These are phyloP conservation scores for Manis javanica DNA, from an alignment of 2,797 vertebrate species.

Conservation along the genomic window DNA sequence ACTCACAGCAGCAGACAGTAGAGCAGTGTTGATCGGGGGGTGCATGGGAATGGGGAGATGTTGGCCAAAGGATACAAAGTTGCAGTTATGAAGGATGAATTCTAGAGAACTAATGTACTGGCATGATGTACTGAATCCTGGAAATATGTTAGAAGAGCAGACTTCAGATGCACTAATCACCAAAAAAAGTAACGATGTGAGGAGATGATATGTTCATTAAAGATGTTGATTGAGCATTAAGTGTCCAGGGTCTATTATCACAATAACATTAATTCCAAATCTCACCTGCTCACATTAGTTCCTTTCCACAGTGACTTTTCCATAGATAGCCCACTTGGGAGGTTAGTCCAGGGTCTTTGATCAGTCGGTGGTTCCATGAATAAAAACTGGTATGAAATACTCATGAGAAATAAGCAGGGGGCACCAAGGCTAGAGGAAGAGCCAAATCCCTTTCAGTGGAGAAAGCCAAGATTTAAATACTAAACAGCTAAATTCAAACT, in stretches of 20 bases:
- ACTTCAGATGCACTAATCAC: not conserved
- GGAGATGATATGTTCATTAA: not conserved
- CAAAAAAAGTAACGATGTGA: not conserved
- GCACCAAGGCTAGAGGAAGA: not conserved
- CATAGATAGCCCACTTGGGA: not conserved
- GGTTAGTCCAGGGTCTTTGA: not conserved
- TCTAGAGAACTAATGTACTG: not conserved
- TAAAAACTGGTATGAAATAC: not conserved
- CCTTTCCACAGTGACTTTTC: not conserved
- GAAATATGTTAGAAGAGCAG: not conserved
- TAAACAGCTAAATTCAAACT: not conserved
- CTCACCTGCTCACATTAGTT: not conserved
- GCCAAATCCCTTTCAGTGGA: not conserved
- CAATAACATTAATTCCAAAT: not conserved
- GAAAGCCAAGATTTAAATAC: not conserved
- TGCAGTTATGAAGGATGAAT: not conserved
- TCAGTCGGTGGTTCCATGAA: not conserved
- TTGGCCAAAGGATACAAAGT: not conserved
- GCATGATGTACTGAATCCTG: not conserved
- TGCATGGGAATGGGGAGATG: too few species aligned
- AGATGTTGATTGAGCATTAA: not conserved
- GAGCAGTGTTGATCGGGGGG: not conserved
- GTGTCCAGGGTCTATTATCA: not conserved
- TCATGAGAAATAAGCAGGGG: not conserved
- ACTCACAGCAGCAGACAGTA: not conserved